phyloP scores from a whole-genome alignment of 2,113 vertebrate genomes.

The Hemibates koningsi region DNA sequence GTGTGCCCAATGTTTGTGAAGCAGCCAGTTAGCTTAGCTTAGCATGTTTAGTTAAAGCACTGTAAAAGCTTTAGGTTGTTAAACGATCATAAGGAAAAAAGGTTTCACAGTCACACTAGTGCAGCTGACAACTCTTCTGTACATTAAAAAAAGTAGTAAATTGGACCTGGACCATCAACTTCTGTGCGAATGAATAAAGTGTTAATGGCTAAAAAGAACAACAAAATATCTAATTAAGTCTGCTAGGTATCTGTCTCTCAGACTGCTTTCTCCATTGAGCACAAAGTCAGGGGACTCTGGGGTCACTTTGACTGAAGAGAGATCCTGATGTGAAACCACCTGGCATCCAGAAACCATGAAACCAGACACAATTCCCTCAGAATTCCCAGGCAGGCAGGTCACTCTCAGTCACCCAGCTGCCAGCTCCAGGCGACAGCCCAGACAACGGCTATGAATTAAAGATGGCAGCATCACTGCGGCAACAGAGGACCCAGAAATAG shows the following conservation, averaged over 20 bases:
- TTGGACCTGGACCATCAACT: not conserved
- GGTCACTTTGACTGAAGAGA: conserved; percentile 13
- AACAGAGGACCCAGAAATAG: conserved; percentile 54
- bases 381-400: conserved; percentile 41
- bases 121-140: not conserved
- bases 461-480: conserved; percentile 48
- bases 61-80: not conserved
- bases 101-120: not conserved
- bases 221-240: not conserved
- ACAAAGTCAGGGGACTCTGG: not conserved
- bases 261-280: not conserved
- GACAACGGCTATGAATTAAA: conserved; percentile 63
- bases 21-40: not conserved
- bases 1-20: not conserved
- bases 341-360: not conserved
- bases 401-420: conserved; percentile 47
- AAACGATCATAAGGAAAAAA: not conserved
- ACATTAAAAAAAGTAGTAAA: not conserved
- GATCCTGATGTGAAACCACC: conserved; percentile 18
- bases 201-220: not conserved
- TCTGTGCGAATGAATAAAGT: not conserved
- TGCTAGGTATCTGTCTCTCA: not conserved
- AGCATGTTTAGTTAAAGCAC: not conserved
- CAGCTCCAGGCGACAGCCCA: conserved; percentile 43
- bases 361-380: conserved; percentile 24